Evolutionary conservation across 2,113 vertebrate genomes (phyloP), one percentile per base, ranked within the genome.

Genomic region (Lontra canadensis): DNA sequence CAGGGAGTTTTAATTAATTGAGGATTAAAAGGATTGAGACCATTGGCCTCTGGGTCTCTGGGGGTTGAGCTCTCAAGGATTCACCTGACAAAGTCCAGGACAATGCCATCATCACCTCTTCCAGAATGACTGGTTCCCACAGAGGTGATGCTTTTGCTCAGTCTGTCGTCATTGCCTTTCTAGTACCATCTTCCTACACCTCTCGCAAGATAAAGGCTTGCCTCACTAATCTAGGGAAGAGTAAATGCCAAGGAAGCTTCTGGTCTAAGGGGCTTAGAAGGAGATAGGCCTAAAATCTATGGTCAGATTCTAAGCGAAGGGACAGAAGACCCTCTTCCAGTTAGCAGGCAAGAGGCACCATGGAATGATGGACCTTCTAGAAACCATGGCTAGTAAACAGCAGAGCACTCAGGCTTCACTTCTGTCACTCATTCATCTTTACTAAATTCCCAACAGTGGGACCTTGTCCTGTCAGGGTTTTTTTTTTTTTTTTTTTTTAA

Each of bases 1-100:
- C 52, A 55, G 81, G 49, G 81, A 95, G 65, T 96, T 98, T 98
- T 97, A 97, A 97, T 98, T 98, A 97, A 91, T 84, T 83, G 47
- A 4, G 88, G 92, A 96, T 97, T 97, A 93, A 92, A 92, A 69
- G 84, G 92, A 88, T 82, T 86, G 71, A 92, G 67, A 83, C 29
- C 13, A 0, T 25, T 88, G 90, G 92, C 63, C 59, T 94, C 36
- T 79, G 44, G 55, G 36, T 92, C 83, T 84, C 73, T 20, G 34
- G 83, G 69, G 47, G 34, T 59, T 94, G 86, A 91, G 63, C 61
- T 83, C 36, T 92, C 61, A 42, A 67, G 55, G 59, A 57, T 65
- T 94, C 80, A 39, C 85, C 88, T 96, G 93, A 94, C 61, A 59
- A 88, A 76, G 69, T 89, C 17, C 63, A 80, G 79, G 89, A 83